Evolutionary conservation across 2,888 invertebrate species (phyloP).

Genomic region (Laspeyria flexula): DNA sequence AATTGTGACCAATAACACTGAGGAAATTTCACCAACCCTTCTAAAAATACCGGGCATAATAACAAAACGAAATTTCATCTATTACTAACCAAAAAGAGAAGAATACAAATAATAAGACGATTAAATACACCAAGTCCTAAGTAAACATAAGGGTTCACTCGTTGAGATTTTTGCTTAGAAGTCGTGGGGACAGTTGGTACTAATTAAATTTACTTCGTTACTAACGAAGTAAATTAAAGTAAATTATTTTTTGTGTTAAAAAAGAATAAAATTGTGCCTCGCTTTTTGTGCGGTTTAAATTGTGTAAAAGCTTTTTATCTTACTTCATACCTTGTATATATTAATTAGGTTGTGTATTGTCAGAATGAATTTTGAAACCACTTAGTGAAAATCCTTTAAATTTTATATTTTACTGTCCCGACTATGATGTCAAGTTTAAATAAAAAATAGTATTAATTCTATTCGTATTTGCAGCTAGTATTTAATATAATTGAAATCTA

Average conservation of each 20-base stretch:
- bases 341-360: constrained; percentile 1
- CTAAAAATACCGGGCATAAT: background rate
- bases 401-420: too few relatives aligned
- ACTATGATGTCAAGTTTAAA: too few relatives aligned
- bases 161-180: constrained; percentile 39
- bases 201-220: constrained; percentile 53
- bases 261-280: constrained; percentile 25
- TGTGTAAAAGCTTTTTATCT: constrained; percentile 20
- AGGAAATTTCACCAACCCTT: too few relatives aligned
- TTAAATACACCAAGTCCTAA: constrained; percentile 45
- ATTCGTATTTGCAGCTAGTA: too few relatives aligned
- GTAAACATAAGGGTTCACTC: constrained; percentile 38
- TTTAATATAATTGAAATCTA: too few relatives aligned
- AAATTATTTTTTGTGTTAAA: constrained; percentile 37
- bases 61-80: background rate
- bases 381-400: too few relatives aligned
- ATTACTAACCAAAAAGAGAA: constrained; percentile 8
- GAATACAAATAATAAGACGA: constrained; percentile 38
- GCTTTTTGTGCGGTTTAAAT: constrained; percentile 25
- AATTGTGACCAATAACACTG: too few relatives aligned
- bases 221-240: too few relatives aligned
- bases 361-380: background rate
- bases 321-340: constrained; percentile 4
- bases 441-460: too few relatives aligned
- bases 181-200: constrained; percentile 36